phyloP scores from a whole-genome alignment of 2,888 invertebrate species.

The Hermaeophaga mercurialis region DNA sequence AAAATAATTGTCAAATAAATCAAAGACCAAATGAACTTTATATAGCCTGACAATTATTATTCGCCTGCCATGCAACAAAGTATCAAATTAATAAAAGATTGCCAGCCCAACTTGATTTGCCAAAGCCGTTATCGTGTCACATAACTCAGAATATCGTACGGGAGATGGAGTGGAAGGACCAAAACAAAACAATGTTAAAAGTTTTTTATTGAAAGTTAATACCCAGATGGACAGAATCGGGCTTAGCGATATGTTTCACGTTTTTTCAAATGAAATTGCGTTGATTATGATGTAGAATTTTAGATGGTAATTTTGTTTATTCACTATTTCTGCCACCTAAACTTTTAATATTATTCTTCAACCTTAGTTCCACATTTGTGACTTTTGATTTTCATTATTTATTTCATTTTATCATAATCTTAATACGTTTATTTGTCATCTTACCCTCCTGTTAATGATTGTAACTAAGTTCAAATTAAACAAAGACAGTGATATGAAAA shows the following conservation, averaged over 20 bases:
- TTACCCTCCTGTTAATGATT: too few species aligned
- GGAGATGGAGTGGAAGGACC: constrained; percentile 32
- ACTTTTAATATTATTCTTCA: too few species aligned
- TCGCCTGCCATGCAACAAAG: constrained; percentile 34
- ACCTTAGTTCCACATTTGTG: too few species aligned
- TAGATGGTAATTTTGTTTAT: too few species aligned
- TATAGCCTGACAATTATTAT: constrained; percentile 19
- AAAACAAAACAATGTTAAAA: constrained; percentile 33
- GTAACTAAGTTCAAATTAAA: too few species aligned
- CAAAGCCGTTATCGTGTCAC: constrained; percentile 40
- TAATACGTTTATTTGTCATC: too few species aligned
- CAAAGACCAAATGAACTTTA: constrained; percentile 20
- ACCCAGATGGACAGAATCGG: constrained; percentile 23
- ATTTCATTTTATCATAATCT: too few species aligned
- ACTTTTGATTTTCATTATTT: too few species aligned
- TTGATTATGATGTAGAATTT: neutral
- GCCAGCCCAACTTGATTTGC: constrained; percentile 26
- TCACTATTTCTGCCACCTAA: too few species aligned
- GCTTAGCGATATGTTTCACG: constrained; percentile 2
- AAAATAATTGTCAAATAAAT: constrained; percentile 15
- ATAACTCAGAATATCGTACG: constrained; percentile 37
- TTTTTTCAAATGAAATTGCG: neutral
- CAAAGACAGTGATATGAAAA: too few species aligned
- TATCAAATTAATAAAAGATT: constrained; percentile 32
- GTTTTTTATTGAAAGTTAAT: constrained; percentile 44